Base-by-base conservation (phyloP, 2,888 invertebrate species). In the Tenthredo mesomela region DNA sequence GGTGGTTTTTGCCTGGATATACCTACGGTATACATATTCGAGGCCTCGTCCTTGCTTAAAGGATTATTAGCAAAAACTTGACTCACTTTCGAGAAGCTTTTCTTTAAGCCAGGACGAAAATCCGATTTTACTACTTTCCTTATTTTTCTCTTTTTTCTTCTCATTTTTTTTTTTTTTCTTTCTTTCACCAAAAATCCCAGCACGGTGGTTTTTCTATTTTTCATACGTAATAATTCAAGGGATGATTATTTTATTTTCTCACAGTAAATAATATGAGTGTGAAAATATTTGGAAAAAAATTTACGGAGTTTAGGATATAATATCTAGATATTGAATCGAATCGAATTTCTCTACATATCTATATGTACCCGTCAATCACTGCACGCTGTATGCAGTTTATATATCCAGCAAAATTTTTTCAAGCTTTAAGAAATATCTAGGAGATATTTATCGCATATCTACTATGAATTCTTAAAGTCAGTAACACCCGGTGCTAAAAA, bases 61-160 rank as follows among this genome's bases (percentile, higher is more conserved):
- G 25, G 21, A 61, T 61, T 61, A 71, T 37, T 71, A 25, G 37
- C 70, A 71, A 71, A 71, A 71, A 70, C 33, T n/a, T 70, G 25
- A 29, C 65, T 54, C 54, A 54, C 61, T 21, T 25, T 10, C 61
- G 12, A 61, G 61, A 4, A 61, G 21, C 21, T 25, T 25, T 21
- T 61, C 21, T 61, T n/a, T 61, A 61, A 61, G 61, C 61, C 61
- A 7, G 37, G 37, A 25, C 25, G 25, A 61, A 61, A 61, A 61
- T 61, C 61, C 25, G 61, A 54, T 54, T n/a, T 54, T 21, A 25
- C 10, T 61, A 25, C n/a, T 25, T 12, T 21, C n/a, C n/a, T 54
- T 2, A n/a, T n/a, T n/a, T n/a, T 6, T 7, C 1, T 54, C 1
- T 54, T 7, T 18, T 7, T n/a, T n/a, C n/a, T n/a, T n/a, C n/a